These are phyloP conservation scores for Protosalanx chinensis DNA, from an alignment of 2,797 vertebrate genomes.

Conservation along the genomic window DNA sequence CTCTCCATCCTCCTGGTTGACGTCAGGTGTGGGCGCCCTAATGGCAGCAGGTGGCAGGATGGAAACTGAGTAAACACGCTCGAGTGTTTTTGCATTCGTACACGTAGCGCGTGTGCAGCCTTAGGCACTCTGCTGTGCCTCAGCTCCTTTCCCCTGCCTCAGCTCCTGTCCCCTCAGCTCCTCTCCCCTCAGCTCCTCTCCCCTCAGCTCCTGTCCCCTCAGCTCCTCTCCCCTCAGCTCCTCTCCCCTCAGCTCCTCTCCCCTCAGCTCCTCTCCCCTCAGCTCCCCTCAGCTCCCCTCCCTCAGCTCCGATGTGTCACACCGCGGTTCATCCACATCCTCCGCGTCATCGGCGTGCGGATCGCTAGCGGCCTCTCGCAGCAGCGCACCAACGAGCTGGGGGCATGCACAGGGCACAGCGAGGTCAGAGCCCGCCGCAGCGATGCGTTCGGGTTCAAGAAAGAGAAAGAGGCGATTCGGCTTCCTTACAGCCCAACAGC, in stretches of 20 bases:
- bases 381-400: neutral
- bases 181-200: too few species aligned
- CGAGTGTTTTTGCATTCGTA: neutral
- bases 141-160: too few species aligned
- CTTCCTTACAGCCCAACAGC: constrained; percentile 39
- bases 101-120: too few species aligned
- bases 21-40: constrained; percentile 6
- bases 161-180: too few species aligned
- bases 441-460: constrained; percentile 1
- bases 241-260: too few species aligned
- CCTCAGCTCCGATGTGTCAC: too few species aligned
- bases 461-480: constrained; percentile 6
- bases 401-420: neutral
- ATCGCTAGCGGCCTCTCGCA: neutral
- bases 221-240: too few species aligned
- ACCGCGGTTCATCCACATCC: neutral
- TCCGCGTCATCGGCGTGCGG: neutral
- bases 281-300: too few species aligned
- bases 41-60: neutral
- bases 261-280: too few species aligned
- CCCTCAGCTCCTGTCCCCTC: too few species aligned
- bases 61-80: neutral
- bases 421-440: neutral
- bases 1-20: neutral
- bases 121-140: too few species aligned